Evolutionary conservation across 2,113 vertebrate genomes (phyloP).

Genomic region (Ursus arctos): DNA sequence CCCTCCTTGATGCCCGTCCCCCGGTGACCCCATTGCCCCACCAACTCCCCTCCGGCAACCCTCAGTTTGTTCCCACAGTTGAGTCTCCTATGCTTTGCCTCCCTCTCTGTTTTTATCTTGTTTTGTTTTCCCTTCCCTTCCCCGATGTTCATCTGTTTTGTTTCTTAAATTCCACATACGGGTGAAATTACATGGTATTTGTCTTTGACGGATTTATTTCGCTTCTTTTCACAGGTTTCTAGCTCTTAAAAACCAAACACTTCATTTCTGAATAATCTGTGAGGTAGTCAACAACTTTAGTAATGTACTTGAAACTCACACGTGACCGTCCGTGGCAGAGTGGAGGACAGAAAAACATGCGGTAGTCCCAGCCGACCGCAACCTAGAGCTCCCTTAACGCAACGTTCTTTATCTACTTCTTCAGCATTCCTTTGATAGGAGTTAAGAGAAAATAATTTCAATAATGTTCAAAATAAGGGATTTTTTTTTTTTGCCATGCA

Average conservation of each 20-base stretch:
- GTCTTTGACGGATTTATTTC: neutral
- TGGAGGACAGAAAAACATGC: neutral
- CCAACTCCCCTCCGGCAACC: neutral
- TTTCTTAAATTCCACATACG: neutral
- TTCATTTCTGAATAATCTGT: neutral
- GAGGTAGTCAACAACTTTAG: neutral
- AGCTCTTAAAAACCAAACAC: slow-evolving; percentile 2
- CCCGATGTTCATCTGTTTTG: neutral
- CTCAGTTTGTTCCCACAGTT: neutral
- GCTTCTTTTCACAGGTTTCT: neutral
- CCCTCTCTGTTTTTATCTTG: neutral
- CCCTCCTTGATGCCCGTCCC: neutral
- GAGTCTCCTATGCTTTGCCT: neutral
- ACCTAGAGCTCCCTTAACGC: neutral
- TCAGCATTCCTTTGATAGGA: neutral
- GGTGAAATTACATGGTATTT: neutral
- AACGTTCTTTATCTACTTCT: neutral
- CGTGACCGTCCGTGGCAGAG: neutral
- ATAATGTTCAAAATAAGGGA: neutral
- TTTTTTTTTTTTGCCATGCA: neutral
- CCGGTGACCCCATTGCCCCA: neutral
- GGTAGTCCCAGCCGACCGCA: neutral
- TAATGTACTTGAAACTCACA: neutral
- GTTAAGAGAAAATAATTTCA: neutral
- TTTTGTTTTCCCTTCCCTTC: neutral